These are phyloP conservation scores for Merluccius polli DNA, from an alignment of 2,797 vertebrate genomes.

Conservation along the genomic window DNA sequence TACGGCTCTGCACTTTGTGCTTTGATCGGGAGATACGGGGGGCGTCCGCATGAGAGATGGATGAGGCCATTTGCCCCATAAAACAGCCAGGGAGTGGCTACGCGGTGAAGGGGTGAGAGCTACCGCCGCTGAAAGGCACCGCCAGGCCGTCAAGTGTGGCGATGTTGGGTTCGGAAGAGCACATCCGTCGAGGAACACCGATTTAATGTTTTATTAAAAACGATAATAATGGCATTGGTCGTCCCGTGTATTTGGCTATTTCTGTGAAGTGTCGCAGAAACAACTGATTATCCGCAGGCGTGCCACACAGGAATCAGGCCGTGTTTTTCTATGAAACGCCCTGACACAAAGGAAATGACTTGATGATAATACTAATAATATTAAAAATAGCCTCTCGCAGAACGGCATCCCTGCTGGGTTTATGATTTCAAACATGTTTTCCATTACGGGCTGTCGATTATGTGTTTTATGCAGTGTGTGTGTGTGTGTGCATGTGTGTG, in stretches of 20 bases:
- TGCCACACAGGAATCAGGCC: background rate
- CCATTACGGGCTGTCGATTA: constrained; percentile 38
- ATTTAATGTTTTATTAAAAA: background rate
- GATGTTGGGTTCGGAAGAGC: background rate
- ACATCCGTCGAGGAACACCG: background rate
- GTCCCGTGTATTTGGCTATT: background rate
- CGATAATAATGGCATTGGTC: background rate
- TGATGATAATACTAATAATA: background rate
- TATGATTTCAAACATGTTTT: constrained; percentile 22
- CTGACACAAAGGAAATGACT: background rate
- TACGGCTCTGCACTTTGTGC: constrained; percentile 22
- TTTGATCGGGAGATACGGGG: constrained; percentile 17
- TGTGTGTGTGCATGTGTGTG: no score
- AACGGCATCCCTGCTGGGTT: background rate
- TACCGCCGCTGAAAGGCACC: background rate
- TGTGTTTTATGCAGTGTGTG: background rate
- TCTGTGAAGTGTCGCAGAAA: background rate
- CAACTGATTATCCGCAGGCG: background rate
- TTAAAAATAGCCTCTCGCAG: background rate
- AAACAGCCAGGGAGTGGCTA: constrained; percentile 46
- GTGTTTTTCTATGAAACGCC: background rate
- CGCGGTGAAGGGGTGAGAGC: constrained; percentile 37
- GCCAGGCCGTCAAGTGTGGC: background rate
- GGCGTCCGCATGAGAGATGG: constrained; percentile 9
- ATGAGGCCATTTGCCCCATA: constrained; percentile 36